Conservation (phyloP, 2,113 vertebrate genomes). For the Suncus etruscus region DNA sequence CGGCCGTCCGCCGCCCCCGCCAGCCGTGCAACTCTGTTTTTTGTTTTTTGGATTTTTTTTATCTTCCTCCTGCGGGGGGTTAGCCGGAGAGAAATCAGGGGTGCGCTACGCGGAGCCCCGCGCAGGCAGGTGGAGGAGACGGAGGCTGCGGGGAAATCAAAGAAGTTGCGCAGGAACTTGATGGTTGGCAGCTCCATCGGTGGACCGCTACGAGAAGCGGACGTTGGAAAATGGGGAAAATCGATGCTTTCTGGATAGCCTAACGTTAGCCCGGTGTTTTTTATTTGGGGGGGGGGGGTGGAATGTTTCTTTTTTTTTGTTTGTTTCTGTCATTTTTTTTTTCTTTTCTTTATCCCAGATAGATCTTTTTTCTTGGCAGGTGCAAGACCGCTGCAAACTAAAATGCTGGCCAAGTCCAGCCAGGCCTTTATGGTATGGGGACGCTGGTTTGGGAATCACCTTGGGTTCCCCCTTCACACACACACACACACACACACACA, state of each 20-base stretch:
- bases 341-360: not conserved
- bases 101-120: not conserved
- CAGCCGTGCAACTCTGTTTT: conserved; percentile 45
- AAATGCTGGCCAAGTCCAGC: not conserved
- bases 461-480: not conserved
- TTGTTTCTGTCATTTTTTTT: conserved; percentile 28
- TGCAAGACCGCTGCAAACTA: not conserved
- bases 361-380: not conserved
- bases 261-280: not conserved
- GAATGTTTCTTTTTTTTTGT: not conserved
- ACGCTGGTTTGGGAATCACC: conserved; percentile 55
- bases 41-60: not conserved
- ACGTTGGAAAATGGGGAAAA: not conserved
- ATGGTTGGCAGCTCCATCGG: conserved; percentile 16
- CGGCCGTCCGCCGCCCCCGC: conserved; percentile 77
- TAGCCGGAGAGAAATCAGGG: conserved; percentile 55
- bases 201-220: not conserved
- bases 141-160: conserved; percentile 28
- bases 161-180: conserved; percentile 77
- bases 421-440: conserved; percentile 60
- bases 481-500: too few relatives aligned
- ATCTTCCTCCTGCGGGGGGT: conserved; percentile 63
- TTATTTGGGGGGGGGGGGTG: too few relatives aligned
- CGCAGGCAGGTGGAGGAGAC: conserved; percentile 57
- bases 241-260: not conserved